A percentile compares a stretch with the other conserved stretches of the same genome.
phyloP scores from a whole-genome alignment of 2,797 vertebrate genomes.

The Clamator glandarius region DNA sequence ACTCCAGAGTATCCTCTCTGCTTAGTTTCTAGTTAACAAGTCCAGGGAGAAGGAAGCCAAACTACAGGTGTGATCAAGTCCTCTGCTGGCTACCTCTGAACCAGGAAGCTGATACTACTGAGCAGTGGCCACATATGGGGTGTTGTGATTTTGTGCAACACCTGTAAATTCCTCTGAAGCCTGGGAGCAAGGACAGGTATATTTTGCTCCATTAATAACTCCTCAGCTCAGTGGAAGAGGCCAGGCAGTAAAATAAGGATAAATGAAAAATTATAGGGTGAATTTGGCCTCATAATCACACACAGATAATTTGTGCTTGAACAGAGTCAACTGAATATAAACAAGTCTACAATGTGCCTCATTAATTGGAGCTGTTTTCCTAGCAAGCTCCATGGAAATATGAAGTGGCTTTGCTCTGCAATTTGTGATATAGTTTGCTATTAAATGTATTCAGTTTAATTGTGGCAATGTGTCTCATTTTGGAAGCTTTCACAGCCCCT shows the following conservation, averaged over 20 bases:
- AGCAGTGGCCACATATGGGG: neutral
- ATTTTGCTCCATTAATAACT: neutral
- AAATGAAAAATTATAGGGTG: conserved; percentile 63
- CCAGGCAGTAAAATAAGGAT: conserved; percentile 40
- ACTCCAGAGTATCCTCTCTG: neutral
- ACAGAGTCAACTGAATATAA: conserved; percentile 41
- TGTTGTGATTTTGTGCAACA: neutral
- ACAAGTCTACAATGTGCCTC: conserved; percentile 45
- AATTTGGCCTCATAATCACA: conserved; percentile 53
- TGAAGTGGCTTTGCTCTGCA: conserved; percentile 58
- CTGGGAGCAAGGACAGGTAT: neutral
- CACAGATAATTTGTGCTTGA: conserved; percentile 51
- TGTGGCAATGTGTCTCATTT: neutral
- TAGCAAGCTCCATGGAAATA: conserved; percentile 38
- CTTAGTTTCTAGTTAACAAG: neutral
- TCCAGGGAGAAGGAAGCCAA: neutral
- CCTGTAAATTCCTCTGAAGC: neutral
- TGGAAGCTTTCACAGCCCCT: conserved; percentile 47
- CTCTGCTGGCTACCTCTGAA: neutral
- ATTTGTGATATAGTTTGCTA: neutral
- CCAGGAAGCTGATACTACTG: neutral
- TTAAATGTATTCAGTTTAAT: conserved; percentile 22
- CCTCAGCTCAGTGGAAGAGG: neutral
- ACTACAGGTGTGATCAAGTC: neutral
- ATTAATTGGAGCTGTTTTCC: conserved; percentile 65